These are phyloP conservation scores for Lates japonicus DNA, from an alignment of 2,797 vertebrate genomes.

Conservation along the genomic window DNA sequence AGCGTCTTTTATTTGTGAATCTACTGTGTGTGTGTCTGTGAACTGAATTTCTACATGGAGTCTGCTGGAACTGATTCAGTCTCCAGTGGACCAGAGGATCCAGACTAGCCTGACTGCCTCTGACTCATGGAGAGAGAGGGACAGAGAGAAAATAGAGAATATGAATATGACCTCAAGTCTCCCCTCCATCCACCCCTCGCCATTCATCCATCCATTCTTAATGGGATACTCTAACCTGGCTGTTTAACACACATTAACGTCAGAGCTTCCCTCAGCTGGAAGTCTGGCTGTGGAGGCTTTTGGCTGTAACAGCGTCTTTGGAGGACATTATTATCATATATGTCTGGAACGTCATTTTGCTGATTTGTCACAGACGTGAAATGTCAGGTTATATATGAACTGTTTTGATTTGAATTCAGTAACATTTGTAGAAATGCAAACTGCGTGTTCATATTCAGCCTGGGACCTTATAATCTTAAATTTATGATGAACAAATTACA, in stretches of 20 bases:
- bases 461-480: too few species aligned
- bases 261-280: conserved; percentile 75
- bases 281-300: conserved; percentile 58
- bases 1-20: conserved; percentile 19
- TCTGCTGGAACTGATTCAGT: conserved; percentile 52
- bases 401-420: conserved; percentile 1
- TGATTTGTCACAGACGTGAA: conserved; percentile 22
- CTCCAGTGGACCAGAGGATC: conserved; percentile 65
- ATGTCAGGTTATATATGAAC: conserved; percentile 1
- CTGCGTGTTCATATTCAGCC: too few species aligned
- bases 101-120: conserved; percentile 49
- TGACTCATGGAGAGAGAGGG: conserved; percentile 62
- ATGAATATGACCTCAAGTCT: conserved; percentile 68
- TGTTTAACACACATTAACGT: conserved; percentile 80
- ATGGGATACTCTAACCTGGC: conserved; percentile 75
- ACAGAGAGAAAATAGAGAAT: conserved; percentile 26
- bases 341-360: neutral
- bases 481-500: too few species aligned
- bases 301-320: conserved; percentile 39
- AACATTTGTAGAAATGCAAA: neutral
- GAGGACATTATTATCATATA: conserved; percentile 22
- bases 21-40: conserved; percentile 11
- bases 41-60: conserved; percentile 23
- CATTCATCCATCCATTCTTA: conserved; percentile 72
- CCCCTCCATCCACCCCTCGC: conserved; percentile 60